A percentile compares a stretch with the other conserved stretches of the same genome.
Evolutionary conservation across 2,113 vertebrate species (phyloP).

Genomic region (Axis porcinus): DNA sequence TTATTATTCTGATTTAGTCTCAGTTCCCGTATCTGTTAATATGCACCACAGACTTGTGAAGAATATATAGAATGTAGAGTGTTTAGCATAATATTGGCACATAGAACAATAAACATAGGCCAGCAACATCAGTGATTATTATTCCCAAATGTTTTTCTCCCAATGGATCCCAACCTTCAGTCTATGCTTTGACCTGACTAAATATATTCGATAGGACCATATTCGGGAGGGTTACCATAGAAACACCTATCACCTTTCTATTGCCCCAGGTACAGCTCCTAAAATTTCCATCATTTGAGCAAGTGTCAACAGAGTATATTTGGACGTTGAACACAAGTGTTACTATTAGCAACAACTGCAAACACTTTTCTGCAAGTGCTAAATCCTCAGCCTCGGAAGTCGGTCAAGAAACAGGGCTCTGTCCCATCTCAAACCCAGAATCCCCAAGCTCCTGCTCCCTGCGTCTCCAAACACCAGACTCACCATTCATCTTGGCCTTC

Average conservation of each 20-base stretch:
- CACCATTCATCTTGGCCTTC: not conserved
- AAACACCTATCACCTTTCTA: not conserved
- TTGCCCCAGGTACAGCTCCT: not conserved
- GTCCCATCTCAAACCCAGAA: not conserved
- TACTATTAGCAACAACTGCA: constrained; percentile 35
- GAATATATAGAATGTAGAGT: not conserved
- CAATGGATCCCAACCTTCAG: not conserved
- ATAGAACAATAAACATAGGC: not conserved
- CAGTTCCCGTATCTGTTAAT: not conserved
- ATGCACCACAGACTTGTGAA: not conserved
- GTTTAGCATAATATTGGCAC: not conserved
- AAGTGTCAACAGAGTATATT: not conserved
- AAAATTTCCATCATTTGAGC: not conserved
- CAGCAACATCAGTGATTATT: not conserved
- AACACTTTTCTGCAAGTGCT: not conserved
- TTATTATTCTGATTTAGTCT: not conserved
- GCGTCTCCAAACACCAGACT: not conserved
- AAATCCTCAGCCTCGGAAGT: not conserved
- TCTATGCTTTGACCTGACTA: not conserved
- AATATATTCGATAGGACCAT: not conserved
- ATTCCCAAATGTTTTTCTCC: not conserved
- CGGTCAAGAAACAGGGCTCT: not conserved
- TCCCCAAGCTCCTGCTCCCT: not conserved
- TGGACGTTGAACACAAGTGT: not conserved
- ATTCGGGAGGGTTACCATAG: not conserved